These are phyloP conservation scores for Spongilla lacustris DNA, from an alignment of 37 sponge, comb jelly and placozoan species.

Conservation along the genomic window DNA sequence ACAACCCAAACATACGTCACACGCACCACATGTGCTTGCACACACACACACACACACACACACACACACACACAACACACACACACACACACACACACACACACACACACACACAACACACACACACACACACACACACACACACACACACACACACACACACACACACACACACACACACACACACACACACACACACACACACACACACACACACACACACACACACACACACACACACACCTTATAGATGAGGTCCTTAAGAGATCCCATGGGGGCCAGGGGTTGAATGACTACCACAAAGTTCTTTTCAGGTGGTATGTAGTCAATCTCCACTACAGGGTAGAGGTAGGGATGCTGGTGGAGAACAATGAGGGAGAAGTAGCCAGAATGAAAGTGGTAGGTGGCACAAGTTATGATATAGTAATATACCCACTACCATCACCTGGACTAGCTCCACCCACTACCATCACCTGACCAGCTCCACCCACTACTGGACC, in stretches of 20 bases:
- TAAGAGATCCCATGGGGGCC: conserved; percentile 50
- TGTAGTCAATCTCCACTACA: conserved; percentile 37
- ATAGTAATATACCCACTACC: too few species aligned
- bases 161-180: not conserved
- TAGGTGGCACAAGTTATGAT: too few species aligned
- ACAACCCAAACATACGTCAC: too few species aligned
- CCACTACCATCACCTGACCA: too few species aligned
- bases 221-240: not conserved
- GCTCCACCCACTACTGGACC: not conserved
- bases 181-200: not conserved
- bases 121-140: too few species aligned
- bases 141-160: too few species aligned
- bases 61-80: too few species aligned
- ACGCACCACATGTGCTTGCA: too few species aligned
- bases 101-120: too few species aligned
- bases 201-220: not conserved
- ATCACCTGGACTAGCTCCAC: too few species aligned
- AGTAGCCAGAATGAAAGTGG: not conserved
- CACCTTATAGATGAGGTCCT: conserved; percentile 76
- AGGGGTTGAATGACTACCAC: conserved; percentile 52
- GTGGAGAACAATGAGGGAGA: not conserved
- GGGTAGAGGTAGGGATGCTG: conserved; percentile 56
- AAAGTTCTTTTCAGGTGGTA: conserved; percentile 17
- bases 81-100: too few species aligned
- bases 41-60: too few species aligned